Percentiles rank a stretch among this genome's conserved stretches.
These are phyloP conservation scores for Neogale vison DNA, from an alignment of 2,113 vertebrate genomes.

Conservation along the genomic window DNA sequence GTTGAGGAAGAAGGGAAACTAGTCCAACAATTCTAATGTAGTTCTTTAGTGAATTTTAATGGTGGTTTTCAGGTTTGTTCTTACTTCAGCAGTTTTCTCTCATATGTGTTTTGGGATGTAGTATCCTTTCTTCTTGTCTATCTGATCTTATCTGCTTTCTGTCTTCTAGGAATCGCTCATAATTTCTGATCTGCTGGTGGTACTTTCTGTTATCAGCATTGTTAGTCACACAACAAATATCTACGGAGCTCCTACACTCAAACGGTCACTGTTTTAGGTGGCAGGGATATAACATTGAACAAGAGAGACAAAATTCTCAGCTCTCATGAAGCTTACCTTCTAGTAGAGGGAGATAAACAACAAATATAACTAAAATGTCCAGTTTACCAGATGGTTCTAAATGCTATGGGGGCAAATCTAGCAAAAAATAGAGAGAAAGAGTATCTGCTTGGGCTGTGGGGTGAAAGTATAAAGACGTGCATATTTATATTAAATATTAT, in stretches of 20 bases:
- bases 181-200: not conserved
- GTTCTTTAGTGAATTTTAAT: constrained; percentile 1
- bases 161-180: not conserved
- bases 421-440: not conserved
- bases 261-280: not conserved
- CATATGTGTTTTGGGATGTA: not conserved
- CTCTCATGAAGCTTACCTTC: not conserved
- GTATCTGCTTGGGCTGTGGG: not conserved
- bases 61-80: not conserved
- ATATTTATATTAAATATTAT: constrained; percentile 1
- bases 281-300: not conserved
- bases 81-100: not conserved
- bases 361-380: not conserved
- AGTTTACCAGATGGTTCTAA: not conserved
- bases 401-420: not conserved
- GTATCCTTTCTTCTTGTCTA: not conserved
- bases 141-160: not conserved
- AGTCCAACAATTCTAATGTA: not conserved
- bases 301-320: not conserved
- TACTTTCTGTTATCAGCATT: not conserved
- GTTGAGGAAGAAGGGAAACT: not conserved
- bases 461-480: not conserved
- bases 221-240: not conserved
- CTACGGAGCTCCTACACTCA: not conserved
- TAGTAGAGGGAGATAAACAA: not conserved